These are phyloP conservation scores for Apaloderma vittatum DNA, from an alignment of 2,113 vertebrate genomes.

Conservation along the genomic window DNA sequence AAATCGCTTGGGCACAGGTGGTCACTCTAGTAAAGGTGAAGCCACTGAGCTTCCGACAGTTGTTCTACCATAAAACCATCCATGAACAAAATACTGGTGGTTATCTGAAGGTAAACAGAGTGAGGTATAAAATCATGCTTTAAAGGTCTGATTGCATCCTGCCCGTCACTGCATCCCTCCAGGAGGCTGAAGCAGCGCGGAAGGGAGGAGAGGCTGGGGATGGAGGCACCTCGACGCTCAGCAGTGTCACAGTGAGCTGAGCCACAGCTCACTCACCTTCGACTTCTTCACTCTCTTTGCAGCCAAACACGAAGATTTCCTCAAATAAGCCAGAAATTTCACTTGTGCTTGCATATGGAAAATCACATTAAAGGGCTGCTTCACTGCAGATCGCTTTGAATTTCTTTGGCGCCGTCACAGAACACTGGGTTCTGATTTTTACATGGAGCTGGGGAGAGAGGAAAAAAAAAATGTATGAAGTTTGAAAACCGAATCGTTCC, in stretches of 20 bases:
- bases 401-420: not conserved
- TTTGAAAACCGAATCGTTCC: conserved; percentile 13
- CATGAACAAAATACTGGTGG: not conserved
- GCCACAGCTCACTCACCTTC: not conserved
- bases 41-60: not conserved
- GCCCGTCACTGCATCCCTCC: accelerated
- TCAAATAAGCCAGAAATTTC: not conserved
- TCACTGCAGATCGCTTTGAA: not conserved
- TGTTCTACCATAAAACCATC: not conserved
- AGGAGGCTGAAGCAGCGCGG: not conserved
- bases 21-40: not conserved
- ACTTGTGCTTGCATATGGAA: not conserved
- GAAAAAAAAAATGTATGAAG: not conserved
- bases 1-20: not conserved
- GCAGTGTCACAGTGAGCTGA: not conserved
- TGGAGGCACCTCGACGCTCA: not conserved
- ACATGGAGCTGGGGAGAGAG: not conserved
- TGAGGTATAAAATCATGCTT: accelerated
- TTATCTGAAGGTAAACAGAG: not conserved
- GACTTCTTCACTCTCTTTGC: not conserved
- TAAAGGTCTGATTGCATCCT: accelerated
- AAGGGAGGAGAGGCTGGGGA: accelerated
- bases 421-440: not conserved
- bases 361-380: not conserved
- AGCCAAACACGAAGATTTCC: not conserved